Conservation (phyloP, 2,113 vertebrate species). For the Atherinomorus stipes region DNA sequence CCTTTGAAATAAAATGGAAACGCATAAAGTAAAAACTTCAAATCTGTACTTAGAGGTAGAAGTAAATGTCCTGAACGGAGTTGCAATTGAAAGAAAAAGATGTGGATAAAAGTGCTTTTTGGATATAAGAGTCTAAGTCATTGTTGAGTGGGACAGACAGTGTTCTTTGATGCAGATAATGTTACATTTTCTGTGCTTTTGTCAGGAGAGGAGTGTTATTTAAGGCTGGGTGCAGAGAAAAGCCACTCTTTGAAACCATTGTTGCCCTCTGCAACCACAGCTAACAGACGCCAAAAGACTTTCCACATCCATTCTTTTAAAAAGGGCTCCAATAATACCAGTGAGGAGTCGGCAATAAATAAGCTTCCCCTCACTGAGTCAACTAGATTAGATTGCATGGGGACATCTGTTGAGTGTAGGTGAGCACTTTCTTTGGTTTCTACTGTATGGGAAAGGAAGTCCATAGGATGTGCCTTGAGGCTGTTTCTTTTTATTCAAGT, state of each 20-base stretch:
- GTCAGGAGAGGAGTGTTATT: constrained; percentile 79
- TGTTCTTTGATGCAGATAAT: constrained; percentile 82
- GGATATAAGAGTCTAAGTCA: constrained; percentile 26
- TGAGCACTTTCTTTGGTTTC: constrained; percentile 56
- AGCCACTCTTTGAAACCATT: constrained; percentile 84
- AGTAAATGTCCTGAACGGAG: neutral
- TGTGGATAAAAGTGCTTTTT: constrained; percentile 26
- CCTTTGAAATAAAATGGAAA: neutral
- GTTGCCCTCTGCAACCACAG: constrained; percentile 76
- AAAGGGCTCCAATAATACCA: constrained; percentile 67
- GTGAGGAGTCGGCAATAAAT: constrained; percentile 76
- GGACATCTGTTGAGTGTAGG: constrained; percentile 78
- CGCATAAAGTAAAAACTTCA: neutral
- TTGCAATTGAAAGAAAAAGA: neutral
- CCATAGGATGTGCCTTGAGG: constrained; percentile 61
- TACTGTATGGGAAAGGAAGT: constrained; percentile 73
- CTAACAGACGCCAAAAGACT: constrained; percentile 78
- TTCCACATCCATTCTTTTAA: constrained; percentile 74
- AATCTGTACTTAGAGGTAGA: neutral
- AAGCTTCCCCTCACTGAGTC: constrained; percentile 62
- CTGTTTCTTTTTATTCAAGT: constrained; percentile 47
- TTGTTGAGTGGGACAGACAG: constrained; percentile 69
- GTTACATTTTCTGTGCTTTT: constrained; percentile 85
- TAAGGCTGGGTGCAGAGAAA: constrained; percentile 77
- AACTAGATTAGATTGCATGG: constrained; percentile 73